Evolutionary conservation across 2,113 vertebrate species (phyloP).

Genomic region (Elachura formosa): DNA sequence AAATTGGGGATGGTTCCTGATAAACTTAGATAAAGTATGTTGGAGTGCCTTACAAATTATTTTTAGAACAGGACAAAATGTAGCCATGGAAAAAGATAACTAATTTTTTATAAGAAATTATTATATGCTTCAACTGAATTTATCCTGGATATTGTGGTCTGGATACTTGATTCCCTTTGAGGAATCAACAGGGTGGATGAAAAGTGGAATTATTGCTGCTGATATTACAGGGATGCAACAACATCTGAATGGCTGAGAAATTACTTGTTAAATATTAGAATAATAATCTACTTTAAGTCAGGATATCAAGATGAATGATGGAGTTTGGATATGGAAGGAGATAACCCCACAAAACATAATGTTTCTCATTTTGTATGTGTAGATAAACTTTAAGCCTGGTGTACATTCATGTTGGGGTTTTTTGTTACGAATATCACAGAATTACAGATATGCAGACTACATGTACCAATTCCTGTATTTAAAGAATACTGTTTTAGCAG

Average conservation of each 20-base stretch:
- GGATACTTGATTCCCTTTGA: neutral
- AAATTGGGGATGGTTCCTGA: neutral
- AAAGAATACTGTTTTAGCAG: neutral
- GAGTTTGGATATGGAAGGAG: neutral
- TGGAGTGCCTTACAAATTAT: neutral
- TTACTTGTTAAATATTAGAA: neutral
- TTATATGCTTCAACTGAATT: neutral
- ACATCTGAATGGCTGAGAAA: neutral
- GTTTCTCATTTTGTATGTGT: neutral
- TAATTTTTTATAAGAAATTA: neutral
- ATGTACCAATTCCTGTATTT: rapidly evolving
- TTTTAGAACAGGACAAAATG: neutral
- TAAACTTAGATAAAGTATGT: neutral
- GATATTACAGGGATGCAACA: neutral
- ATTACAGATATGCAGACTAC: neutral
- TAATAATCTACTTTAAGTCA: neutral
- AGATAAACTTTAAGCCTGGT: neutral
- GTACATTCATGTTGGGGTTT: rapidly evolving
- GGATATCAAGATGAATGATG: neutral
- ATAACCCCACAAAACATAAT: no score
- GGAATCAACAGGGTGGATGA: neutral
- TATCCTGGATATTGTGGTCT: neutral
- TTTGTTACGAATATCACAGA: neutral
- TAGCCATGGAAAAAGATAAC: neutral
- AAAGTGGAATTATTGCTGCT: neutral